Conservation (phyloP, 1,140 invertebrate species). For the Plodia interpunctella region DNA sequence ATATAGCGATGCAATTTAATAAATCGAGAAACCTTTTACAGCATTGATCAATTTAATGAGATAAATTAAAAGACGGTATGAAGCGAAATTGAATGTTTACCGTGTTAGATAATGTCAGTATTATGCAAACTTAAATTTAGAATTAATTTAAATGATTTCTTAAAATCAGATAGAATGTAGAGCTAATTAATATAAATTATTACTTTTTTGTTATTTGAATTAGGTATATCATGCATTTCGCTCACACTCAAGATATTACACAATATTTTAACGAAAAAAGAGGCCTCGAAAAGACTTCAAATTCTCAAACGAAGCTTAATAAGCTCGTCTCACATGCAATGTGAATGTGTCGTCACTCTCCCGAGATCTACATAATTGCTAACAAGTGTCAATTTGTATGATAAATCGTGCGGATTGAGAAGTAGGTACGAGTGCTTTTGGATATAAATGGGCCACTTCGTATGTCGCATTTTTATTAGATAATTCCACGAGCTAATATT, state of each 20-base stretch:
- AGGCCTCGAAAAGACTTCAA: background rate
- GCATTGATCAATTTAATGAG: background rate
- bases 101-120: background rate
- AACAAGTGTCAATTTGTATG: constrained; percentile 4
- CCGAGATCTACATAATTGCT: background rate
- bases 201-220: too few species aligned
- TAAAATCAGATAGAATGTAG: too few species aligned
- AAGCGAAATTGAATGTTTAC: background rate
- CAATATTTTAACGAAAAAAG: too few species aligned
- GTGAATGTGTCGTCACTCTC: background rate
- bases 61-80: background rate
- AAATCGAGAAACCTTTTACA: background rate
- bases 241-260: too few species aligned
- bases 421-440: background rate
- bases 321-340: background rate
- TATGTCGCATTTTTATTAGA: background rate
- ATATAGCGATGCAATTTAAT: background rate
- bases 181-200: too few species aligned
- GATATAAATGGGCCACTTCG: background rate
- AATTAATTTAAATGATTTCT: too few species aligned
- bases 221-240: too few species aligned
- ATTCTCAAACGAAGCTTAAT: background rate
- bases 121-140: too few species aligned
- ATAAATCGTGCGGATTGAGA: constrained; percentile 1
- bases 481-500: background rate